Evolutionary conservation across 2,888 invertebrate genomes (phyloP).

Genomic region (Nymphalis c-album): DNA sequence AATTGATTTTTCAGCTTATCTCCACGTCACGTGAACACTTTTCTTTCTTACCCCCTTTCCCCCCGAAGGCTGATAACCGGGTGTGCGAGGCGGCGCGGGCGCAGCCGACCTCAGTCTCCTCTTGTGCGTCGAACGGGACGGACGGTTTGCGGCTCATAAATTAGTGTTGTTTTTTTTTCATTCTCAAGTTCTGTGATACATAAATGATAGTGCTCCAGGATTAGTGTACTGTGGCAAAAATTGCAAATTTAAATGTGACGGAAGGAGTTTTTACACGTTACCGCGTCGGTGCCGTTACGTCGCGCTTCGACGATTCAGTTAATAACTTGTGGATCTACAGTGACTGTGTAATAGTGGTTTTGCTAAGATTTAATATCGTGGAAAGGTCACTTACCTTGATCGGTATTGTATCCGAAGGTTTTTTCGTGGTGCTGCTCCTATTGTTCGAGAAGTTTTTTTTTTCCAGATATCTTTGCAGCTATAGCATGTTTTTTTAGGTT

Average conservation of each 20-base stretch:
- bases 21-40: conserved; percentile 71
- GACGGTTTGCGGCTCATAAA: conserved; percentile 48
- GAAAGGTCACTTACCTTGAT: conserved; percentile 78
- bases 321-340: conserved; percentile 75
- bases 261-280: conserved; percentile 46
- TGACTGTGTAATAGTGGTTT: conserved; percentile 68
- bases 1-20: conserved; percentile 59
- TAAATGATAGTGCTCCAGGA: conserved; percentile 31
- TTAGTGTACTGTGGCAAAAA: conserved; percentile 43
- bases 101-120: conserved; percentile 71
- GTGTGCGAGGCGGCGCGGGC: conserved; percentile 64
- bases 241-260: conserved; percentile 52
- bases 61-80: conserved; percentile 75
- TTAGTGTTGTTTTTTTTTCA: conserved; percentile 20
- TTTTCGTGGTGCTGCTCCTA: conserved; percentile 28
- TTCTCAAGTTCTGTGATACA: conserved; percentile 40
- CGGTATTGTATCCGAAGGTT: conserved; percentile 48
- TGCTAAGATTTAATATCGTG: conserved; percentile 72
- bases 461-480: conserved; percentile 17
- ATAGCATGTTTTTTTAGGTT: background rate
- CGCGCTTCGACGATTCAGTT: conserved; percentile 73
- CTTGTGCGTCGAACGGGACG: conserved; percentile 52
- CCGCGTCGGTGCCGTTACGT: conserved; percentile 67
- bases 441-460: conserved; percentile 34
- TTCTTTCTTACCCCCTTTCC: conserved; percentile 63